Conservation (phyloP, 2,797 vertebrate species). For the Polyboroides typus region DNA sequence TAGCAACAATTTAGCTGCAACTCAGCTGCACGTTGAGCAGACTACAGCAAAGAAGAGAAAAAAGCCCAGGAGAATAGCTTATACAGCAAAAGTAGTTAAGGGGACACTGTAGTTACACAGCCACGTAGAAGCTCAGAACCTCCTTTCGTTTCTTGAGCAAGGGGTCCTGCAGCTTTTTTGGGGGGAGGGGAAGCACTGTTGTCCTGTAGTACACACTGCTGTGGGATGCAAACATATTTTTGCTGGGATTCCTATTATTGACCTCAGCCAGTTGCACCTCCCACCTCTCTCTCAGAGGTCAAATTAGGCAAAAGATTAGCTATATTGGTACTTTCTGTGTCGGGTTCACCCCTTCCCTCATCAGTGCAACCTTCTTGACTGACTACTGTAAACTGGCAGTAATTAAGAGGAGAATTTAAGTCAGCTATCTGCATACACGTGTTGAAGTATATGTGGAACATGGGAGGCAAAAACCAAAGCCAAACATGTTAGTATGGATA, state of each 20-base stretch:
- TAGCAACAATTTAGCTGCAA: background rate
- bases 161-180: background rate
- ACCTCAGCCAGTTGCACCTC: background rate
- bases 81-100: background rate
- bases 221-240: background rate
- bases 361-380: background rate
- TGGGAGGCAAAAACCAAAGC: background rate
- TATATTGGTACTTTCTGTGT: background rate
- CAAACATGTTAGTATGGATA: background rate
- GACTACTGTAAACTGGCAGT: background rate
- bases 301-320: background rate
- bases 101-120: background rate
- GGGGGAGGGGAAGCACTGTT: background rate
- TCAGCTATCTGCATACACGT: background rate
- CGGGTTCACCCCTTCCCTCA: background rate
- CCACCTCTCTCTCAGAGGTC: background rate
- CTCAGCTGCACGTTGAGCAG: background rate
- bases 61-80: background rate
- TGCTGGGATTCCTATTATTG: background rate
- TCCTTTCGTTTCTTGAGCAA: background rate
- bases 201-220: background rate
- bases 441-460: background rate
- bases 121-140: background rate
- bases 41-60: background rate
- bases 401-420: background rate